A percentile compares a stretch with the other conserved stretches of the same genome.
phyloP scores from a whole-genome alignment of 2,113 vertebrate genomes.

The Oxyruncus cristatus region DNA sequence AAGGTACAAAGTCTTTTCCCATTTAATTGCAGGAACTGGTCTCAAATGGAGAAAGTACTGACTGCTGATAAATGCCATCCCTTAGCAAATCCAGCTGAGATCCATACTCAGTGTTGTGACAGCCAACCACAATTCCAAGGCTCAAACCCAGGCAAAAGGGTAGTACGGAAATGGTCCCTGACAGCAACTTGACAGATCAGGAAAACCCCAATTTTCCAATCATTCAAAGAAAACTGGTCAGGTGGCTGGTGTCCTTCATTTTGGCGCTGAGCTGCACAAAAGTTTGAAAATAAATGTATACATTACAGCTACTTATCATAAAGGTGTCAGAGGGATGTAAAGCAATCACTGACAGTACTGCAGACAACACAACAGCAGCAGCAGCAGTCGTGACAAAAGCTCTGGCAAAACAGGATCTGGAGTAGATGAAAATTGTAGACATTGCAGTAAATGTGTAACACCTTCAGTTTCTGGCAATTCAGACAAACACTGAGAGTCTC shows the following conservation, averaged over 20 bases:
- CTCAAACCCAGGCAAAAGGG: background rate
- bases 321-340: background rate
- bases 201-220: background rate
- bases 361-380: background rate
- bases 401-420: background rate
- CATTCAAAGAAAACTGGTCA: background rate
- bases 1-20: background rate
- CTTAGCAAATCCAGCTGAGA: background rate
- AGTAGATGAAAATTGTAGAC: background rate
- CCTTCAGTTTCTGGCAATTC: background rate
- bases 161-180: background rate
- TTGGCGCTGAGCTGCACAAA: background rate
- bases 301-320: background rate
- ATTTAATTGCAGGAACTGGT: background rate
- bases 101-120: rapidly evolving
- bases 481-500: background rate
- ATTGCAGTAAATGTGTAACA: background rate
- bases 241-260: background rate
- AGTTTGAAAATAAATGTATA: background rate
- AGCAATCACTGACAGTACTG: background rate
- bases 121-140: background rate
- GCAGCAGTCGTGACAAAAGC: background rate
- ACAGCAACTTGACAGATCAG: background rate
- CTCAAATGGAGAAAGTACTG: background rate
- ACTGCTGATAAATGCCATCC: background rate